Evolutionary conservation across 2,888 invertebrate genomes (phyloP).

Genomic region (Cactoblastis cactorum): DNA sequence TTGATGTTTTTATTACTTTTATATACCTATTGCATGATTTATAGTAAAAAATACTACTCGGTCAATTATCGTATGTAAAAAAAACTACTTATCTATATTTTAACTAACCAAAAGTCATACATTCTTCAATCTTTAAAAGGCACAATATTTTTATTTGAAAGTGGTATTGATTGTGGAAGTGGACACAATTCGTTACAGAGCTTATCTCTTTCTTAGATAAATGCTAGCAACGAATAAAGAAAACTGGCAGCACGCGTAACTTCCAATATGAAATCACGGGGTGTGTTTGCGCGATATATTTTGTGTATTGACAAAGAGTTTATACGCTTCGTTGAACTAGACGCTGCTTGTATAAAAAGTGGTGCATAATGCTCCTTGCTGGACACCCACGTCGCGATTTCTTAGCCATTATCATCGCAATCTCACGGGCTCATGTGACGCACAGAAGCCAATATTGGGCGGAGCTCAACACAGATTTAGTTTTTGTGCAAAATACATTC

Average conservation of each 20-base stretch:
- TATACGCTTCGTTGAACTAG: slow-evolving; percentile 55
- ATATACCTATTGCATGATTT: not conserved
- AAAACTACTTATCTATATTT: no score
- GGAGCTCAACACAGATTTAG: slow-evolving; percentile 51
- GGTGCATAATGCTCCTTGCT: slow-evolving; percentile 52
- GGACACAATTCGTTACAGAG: slow-evolving; percentile 2
- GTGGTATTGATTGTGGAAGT: no score
- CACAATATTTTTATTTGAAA: no score
- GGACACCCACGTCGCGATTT: slow-evolving; percentile 74
- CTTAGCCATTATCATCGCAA: slow-evolving; percentile 53
- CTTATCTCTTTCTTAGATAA: not conserved
- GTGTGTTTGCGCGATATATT: slow-evolving; percentile 47
- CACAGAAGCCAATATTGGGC: slow-evolving; percentile 64
- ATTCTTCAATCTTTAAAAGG: no score
- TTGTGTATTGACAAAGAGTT: slow-evolving; percentile 61
- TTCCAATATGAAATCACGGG: slow-evolving; percentile 39
- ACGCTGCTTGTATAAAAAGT: slow-evolving; percentile 55
- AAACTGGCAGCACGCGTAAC: slow-evolving; percentile 34
- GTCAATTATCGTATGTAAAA: no score
- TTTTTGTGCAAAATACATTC: slow-evolving; percentile 53
- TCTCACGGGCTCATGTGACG: slow-evolving; percentile 73
- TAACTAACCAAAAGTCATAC: no score
- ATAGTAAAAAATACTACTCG: no score
- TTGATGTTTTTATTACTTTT: not conserved
- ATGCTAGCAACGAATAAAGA: slow-evolving; percentile 10